These are phyloP conservation scores for Microcebus lehilahytsara DNA, from an alignment of 2,113 vertebrate genomes.

Conservation along the genomic window DNA sequence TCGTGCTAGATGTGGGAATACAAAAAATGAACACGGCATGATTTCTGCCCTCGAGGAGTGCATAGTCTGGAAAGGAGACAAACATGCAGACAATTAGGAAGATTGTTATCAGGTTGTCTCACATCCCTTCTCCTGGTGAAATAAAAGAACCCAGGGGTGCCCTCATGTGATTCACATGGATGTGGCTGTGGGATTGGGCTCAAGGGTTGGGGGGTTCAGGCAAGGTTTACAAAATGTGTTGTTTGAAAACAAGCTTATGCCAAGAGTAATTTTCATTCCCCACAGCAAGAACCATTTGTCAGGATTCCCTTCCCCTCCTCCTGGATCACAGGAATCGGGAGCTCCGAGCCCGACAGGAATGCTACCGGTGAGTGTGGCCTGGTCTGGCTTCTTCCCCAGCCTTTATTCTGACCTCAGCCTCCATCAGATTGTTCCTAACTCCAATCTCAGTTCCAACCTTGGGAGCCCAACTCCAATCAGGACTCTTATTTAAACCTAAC, in stretches of 20 bases:
- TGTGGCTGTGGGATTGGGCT: not conserved
- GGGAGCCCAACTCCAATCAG: not conserved
- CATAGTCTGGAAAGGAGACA: not conserved
- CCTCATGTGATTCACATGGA: fast-evolving
- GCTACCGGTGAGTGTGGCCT: slow-evolving; percentile 67
- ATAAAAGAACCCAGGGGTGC: not conserved
- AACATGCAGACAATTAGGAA: not conserved
- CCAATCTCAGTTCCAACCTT: not conserved
- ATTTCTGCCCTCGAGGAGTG: not conserved
- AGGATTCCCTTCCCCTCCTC: slow-evolving; percentile 69
- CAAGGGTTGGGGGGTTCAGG: not conserved
- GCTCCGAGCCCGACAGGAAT: slow-evolving; percentile 62
- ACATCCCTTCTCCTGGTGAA: not conserved
- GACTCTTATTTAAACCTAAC: not conserved
- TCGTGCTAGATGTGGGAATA: not conserved
- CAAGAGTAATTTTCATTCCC: slow-evolving; percentile 9
- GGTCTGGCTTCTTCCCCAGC: not conserved
- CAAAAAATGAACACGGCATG: not conserved
- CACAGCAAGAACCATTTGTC: slow-evolving; percentile 74
- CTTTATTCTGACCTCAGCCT: not conserved
- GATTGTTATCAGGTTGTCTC: not conserved
- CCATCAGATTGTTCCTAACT: not conserved
- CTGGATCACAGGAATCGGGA: slow-evolving; percentile 74
- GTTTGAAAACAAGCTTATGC: not conserved
- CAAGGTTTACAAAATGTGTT: not conserved